Evolutionary conservation across 2,888 invertebrate species (phyloP), one percentile per base, ranked within the genome.

Genomic region (Lasioglossum morio): DNA sequence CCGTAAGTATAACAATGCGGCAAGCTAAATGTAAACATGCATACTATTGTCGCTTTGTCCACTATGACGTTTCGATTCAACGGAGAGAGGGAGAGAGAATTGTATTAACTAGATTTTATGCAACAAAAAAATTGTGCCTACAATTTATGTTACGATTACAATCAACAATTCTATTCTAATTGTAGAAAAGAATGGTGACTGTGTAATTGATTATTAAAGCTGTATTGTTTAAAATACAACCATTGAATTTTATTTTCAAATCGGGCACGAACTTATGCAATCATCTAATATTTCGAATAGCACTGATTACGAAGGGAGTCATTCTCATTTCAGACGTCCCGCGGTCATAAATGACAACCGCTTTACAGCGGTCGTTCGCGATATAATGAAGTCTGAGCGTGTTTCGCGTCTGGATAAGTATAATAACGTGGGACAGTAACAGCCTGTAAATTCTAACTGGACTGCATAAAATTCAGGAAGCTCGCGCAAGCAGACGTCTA

Each of bases 331-430:
- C 23, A 23, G 53, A 53, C 23, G 23, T 53, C 7, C 1, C 53
- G 7, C 8, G 19, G 53, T 1, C 43, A 34, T 73, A 60, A 84
- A 74, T 63, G 46, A 43, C 48, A 66, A 48, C 8, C 3, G 70
- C 53, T 82, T 80, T 72, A 72, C 37, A 77, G 2, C n/a, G 34
- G 8, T 48, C 75, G 40, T 70, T 75, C 57, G 30, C 46, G 46
- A 40, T 60, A 60, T 82, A 57, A 75, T n/a, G 27, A 10, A 74
- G 60, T 46, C 66, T 53, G 5, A 30, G 2, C 12, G 19, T 1
- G 48, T 34, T 72, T 19, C n/a, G 16, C 34, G 53, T n/a, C 40
- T n/a, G 8, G 16, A n/a, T 19, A 60, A 43, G 40, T n/a, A 53
- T 53, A 57, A 57, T 12, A n/a, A 40, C 69, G 23, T 2, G n/a